These are phyloP conservation scores for Papilio elwesi DNA, from an alignment of 2,888 invertebrate genomes.

Conservation along the genomic window DNA sequence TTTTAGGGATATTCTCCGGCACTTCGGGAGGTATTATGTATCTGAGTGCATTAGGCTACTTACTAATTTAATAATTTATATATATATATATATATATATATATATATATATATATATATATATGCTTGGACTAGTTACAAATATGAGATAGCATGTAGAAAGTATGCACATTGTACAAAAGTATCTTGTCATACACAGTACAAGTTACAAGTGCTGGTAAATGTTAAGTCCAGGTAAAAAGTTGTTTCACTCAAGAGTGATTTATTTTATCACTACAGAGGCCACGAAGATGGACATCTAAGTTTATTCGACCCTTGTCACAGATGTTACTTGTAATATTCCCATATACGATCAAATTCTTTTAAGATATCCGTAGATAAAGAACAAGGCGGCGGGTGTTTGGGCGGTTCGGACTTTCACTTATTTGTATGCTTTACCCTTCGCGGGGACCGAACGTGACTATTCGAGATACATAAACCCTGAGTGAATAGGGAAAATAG, in stretches of 20 bases:
- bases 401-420: constrained; percentile 80
- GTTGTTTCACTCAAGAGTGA: constrained; percentile 1
- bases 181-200: too few relatives aligned
- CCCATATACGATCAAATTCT: constrained; percentile 83
- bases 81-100: too few relatives aligned
- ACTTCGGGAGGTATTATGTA: too few relatives aligned
- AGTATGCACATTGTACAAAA: too few relatives aligned
- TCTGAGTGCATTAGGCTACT: too few relatives aligned
- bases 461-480: constrained; percentile 84
- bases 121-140: too few relatives aligned
- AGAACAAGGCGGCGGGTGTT: constrained; percentile 80
- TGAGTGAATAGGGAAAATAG: constrained; percentile 84
- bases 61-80: too few relatives aligned
- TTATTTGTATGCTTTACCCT: constrained; percentile 84
- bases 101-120: too few relatives aligned
- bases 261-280: constrained; percentile 16
- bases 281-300: constrained; percentile 57
- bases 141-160: too few relatives aligned
- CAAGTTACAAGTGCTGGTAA: neutral
- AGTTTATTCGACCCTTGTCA: constrained; percentile 81
- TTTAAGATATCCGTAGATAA: constrained; percentile 83
- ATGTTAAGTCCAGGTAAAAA: constrained; percentile 13
- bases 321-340: constrained; percentile 83
- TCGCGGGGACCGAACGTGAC: constrained; percentile 80
- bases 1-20: too few relatives aligned